Conservation (phyloP, 1,140 invertebrate genomes). For the Oscheius sp. region DNA sequence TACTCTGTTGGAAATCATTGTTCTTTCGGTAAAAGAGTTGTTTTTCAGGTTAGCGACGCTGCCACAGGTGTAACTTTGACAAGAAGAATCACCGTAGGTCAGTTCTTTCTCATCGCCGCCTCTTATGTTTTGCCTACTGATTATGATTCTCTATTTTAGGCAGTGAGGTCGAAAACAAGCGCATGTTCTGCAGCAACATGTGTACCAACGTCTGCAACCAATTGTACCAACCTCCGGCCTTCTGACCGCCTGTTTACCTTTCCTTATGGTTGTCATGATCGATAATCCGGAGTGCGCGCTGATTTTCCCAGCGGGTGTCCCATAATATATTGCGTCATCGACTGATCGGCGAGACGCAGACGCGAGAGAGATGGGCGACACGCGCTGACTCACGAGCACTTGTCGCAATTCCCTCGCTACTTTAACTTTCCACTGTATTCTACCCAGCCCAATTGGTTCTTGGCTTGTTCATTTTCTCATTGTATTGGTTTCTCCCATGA, state of each 20-base stretch:
- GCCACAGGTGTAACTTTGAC: background rate
- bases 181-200: background rate
- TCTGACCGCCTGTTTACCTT: background rate
- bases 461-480: too few species aligned
- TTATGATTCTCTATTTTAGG: background rate
- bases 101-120: too few species aligned
- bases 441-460: too few species aligned
- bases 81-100: background rate
- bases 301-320: background rate
- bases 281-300: background rate
- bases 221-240: background rate
- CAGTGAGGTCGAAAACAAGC: background rate
- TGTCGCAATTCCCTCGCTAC: too few species aligned
- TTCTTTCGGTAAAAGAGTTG: too few species aligned
- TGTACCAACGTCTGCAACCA: slow-evolving; percentile 2
- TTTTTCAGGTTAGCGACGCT: background rate
- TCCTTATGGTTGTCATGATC: background rate
- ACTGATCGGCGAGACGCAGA: slow-evolving; percentile 2
- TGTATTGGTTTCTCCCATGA: too few species aligned
- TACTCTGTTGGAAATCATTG: too few species aligned
- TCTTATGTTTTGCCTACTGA: background rate
- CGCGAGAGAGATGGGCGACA: background rate
- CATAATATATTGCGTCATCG: background rate
- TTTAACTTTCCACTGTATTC: too few species aligned
- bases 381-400: background rate